Evolutionary conservation across 1,140 invertebrate genomes (phyloP).

Genomic region (Trichogramma pretiosum): DNA sequence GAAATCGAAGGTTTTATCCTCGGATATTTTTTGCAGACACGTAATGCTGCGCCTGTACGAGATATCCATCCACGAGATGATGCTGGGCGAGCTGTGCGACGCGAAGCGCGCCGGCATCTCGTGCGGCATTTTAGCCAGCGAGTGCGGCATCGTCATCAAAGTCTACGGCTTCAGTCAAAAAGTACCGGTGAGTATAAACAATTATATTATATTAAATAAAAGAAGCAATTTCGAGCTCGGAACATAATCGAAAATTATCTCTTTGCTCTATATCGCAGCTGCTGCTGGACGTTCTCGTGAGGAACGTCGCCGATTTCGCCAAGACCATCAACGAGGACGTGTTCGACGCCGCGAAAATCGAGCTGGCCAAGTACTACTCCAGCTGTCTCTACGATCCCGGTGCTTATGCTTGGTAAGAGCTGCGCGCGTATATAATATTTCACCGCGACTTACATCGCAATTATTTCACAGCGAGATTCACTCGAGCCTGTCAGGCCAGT

Average conservation of each 20-base stretch:
- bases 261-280: conserved; percentile 37
- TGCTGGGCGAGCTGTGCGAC: conserved; percentile 67
- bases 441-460: no score
- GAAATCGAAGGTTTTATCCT: no score
- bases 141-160: conserved; percentile 62
- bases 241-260: conserved; percentile 24
- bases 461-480: conserved; percentile 52
- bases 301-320: conserved; percentile 49
- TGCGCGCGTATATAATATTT: conserved; percentile 18
- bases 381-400: conserved; percentile 64
- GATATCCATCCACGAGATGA: conserved; percentile 48
- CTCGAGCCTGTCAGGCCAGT: conserved; percentile 51
- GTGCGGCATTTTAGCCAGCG: conserved; percentile 48
- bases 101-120: conserved; percentile 64
- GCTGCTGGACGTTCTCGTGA: conserved; percentile 54
- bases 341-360: conserved; percentile 59
- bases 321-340: conserved; percentile 47
- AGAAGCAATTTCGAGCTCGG: conserved; percentile 1
- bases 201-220: conserved; percentile 7
- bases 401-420: conserved; percentile 59
- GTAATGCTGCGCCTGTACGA: conserved; percentile 54
- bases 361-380: conserved; percentile 57
- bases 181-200: conserved; percentile 54
- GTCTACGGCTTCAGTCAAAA: conserved; percentile 70
- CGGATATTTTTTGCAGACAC: neutral